A percentile compares a stretch with the other conserved stretches of the same genome.
Evolutionary conservation across 2,888 invertebrate genomes (phyloP).

Genomic region (Lampropteryx suffumata): DNA sequence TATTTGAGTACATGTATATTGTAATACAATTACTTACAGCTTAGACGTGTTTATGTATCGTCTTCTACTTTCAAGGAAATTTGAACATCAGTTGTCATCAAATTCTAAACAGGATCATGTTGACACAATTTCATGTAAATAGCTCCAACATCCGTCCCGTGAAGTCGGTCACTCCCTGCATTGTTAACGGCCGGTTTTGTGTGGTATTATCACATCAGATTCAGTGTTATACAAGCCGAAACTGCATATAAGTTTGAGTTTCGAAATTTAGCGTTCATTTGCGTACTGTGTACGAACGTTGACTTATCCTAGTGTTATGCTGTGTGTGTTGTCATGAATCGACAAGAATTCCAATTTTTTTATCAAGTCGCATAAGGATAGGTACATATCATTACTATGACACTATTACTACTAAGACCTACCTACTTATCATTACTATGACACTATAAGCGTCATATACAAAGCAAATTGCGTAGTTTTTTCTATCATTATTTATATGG

Average conservation of each 20-base stretch:
- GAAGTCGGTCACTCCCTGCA: conserved; percentile 44
- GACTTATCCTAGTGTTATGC: conserved; percentile 10
- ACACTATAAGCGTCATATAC: not conserved
- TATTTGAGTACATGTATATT: not conserved
- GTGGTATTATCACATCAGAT: conserved; percentile 38
- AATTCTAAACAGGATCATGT: conserved; percentile 20
- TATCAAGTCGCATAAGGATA: not conserved
- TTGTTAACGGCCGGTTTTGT: conserved; percentile 38
- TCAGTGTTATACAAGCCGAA: conserved; percentile 37
- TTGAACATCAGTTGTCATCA: conserved; percentile 3
- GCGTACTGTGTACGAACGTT: too few relatives aligned
- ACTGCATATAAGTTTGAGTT: conserved; percentile 17
- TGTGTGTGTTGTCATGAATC: conserved; percentile 3
- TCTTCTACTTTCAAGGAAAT: conserved; percentile 12
- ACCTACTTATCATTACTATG: not conserved
- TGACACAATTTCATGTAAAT: conserved; percentile 25
- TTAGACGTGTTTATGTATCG: not conserved
- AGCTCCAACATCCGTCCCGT: conserved; percentile 33
- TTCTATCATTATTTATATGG: not conserved
- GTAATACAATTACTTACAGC: not conserved
- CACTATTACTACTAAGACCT: too few relatives aligned
- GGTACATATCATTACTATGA: too few relatives aligned
- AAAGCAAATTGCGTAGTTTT: not conserved
- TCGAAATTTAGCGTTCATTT: conserved; percentile 17
- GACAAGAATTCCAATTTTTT: not conserved